Evolutionary conservation across 2,888 invertebrate genomes (phyloP).

Genomic region (Smittia sp.): DNA sequence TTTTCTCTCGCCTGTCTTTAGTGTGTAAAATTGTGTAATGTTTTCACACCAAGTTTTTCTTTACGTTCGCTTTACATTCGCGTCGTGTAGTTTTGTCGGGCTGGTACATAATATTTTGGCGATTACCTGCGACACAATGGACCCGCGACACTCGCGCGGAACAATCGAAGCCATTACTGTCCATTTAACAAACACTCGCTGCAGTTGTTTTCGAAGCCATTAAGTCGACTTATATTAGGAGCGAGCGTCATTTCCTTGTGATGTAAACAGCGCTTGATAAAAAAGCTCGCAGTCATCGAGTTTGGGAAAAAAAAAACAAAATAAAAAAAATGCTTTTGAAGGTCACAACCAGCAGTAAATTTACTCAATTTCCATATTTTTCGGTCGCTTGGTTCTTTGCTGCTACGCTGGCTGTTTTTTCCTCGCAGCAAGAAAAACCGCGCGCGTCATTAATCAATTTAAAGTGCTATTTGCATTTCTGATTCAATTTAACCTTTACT

Average conservation of each 20-base stretch:
- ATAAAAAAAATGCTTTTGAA: neutral
- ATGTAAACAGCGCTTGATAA: constrained; percentile 11
- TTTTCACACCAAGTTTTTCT: constrained; percentile 4
- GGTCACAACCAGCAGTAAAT: constrained; percentile 32
- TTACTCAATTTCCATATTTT: constrained; percentile 16
- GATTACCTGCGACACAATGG: neutral
- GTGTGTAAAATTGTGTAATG: constrained; percentile 35
- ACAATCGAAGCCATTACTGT: neutral
- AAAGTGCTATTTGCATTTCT: constrained; percentile 31
- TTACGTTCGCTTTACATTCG: neutral
- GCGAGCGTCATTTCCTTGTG: constrained; percentile 28
- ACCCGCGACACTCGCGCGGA: neutral
- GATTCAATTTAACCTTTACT: neutral
- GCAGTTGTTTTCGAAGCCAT: neutral
- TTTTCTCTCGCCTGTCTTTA: neutral
- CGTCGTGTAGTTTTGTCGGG: neutral
- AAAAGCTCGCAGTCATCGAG: constrained; percentile 11
- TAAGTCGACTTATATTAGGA: neutral
- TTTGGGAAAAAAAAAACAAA: neutral
- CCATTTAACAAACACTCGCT: neutral
- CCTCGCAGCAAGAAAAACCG: constrained; percentile 16
- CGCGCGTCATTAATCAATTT: constrained; percentile 38
- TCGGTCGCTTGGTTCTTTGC: neutral
- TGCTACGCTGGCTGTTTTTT: constrained; percentile 12
- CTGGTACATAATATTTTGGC: neutral